A percentile compares a stretch with the other conserved stretches of the same genome.
Evolutionary conservation across 1,140 invertebrate genomes (phyloP).

Genomic region (Hypothenemus hampei): DNA sequence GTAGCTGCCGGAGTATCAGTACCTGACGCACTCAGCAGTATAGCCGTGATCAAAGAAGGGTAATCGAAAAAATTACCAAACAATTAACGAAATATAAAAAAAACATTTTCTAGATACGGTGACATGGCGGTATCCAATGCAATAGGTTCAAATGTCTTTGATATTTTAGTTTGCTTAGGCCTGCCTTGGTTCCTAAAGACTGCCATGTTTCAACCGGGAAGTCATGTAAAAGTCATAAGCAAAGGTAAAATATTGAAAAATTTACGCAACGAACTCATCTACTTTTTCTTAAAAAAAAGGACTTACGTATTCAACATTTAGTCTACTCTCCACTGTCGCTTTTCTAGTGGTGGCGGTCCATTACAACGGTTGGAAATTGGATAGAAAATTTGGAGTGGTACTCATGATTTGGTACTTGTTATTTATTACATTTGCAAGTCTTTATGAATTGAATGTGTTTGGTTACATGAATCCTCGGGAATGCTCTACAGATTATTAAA

Average conservation of each 20-base stretch:
- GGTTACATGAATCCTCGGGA: slow-evolving; percentile 83
- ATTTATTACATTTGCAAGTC: slow-evolving; percentile 84
- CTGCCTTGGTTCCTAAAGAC: slow-evolving; percentile 96
- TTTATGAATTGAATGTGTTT: slow-evolving; percentile 92
- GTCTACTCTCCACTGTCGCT: slow-evolving; percentile 89
- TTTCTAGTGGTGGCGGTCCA: slow-evolving; percentile 85
- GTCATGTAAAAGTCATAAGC: slow-evolving; percentile 81
- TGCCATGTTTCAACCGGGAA: slow-evolving; percentile 77
- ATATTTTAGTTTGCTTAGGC: slow-evolving; percentile 93
- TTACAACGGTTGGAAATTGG: slow-evolving; percentile 88
- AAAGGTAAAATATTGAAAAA: slow-evolving; percentile 72
- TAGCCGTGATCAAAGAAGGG: slow-evolving; percentile 89
- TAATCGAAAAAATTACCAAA: slow-evolving; percentile 36
- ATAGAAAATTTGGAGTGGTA: slow-evolving; percentile 79
- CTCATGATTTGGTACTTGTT: slow-evolving; percentile 89
- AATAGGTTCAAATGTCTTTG: slow-evolving; percentile 97
- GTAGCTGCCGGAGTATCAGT: slow-evolving; percentile 94
- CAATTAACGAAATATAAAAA: neutral
- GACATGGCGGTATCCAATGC: slow-evolving; percentile 99
- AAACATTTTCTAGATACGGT: slow-evolving; percentile 58
- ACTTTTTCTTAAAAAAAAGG: slow-evolving; percentile 53
- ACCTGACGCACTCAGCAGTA: slow-evolving; percentile 87
- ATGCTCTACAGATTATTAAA: slow-evolving; percentile 70
- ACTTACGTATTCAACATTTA: slow-evolving; percentile 84
- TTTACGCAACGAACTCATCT: too few species aligned